Evolutionary conservation across 2,888 invertebrate genomes (phyloP), one percentile per base, ranked within the genome.

Genomic region (Ophion costatus): DNA sequence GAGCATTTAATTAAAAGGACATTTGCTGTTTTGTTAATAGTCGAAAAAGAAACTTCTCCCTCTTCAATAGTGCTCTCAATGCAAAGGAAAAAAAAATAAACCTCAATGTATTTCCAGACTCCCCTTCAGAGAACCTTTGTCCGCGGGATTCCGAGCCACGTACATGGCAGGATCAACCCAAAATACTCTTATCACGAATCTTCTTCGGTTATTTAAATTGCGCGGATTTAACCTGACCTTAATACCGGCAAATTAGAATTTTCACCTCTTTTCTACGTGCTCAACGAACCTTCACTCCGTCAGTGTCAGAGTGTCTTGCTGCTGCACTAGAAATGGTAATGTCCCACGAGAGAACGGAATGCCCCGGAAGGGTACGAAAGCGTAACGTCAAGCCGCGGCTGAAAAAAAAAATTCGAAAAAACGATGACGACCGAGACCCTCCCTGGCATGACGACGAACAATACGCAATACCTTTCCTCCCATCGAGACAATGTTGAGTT

Each of bases 301-400:
- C 70, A 74, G 56, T 78, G 63, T 66, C 51, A 42, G 38, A 64
- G 64, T 38, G 22, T 66, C 59, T 74, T 29, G 20, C 22, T 66
- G 74, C 3, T 90, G 89, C 88, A 75, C 87, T 88, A 87, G 90
- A 90, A 82, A 90, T 89, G 84, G 87, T 86, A 88, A 85, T 87
- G 64, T 71, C 63, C 57, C 63, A 11, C 33, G 81, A 83, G 84
- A 87, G 88, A 82, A 83, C 76, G 83, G 88, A 91, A 88, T 91
- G 93, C 88, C 91, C 92, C 92, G 92, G 90, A 93, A 93, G 92
- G 90, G 91, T 90, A 92, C 92, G 93, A 93, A 93, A 93, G 93
- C 93, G 93, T 91, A 93, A 93, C 93, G 92, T 76, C 88, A 89
- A 71, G 57, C 14, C 57, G 75, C 45, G 61, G 59, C 79, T 45